Conservation (phyloP, 1,140 invertebrate species). For the Solen grandis region DNA sequence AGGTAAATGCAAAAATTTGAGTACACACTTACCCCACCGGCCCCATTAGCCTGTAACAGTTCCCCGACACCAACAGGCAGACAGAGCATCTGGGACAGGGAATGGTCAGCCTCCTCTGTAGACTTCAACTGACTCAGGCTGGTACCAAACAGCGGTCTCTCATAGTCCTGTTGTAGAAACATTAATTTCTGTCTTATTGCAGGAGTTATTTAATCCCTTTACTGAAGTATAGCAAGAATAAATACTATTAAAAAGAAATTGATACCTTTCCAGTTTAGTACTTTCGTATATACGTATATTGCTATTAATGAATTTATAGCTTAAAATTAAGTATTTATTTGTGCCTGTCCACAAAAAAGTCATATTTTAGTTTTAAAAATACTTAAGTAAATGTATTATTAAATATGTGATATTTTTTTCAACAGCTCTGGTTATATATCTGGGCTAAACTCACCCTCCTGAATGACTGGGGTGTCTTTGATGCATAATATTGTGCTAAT, state of each 20-base stretch:
- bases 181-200: constrained; percentile 1
- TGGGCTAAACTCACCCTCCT: constrained; percentile 84
- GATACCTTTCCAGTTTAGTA: too few species aligned
- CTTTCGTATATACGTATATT: too few species aligned
- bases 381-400: too few species aligned
- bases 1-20: too few species aligned
- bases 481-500: constrained; percentile 95
- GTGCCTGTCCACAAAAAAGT: too few species aligned
- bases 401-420: too few species aligned
- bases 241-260: neutral
- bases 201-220: neutral
- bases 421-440: too few species aligned
- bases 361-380: too few species aligned
- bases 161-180: constrained; percentile 81
- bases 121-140: constrained; percentile 68
- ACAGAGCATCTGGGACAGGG: constrained; percentile 92
- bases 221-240: neutral
- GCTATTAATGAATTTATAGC: too few species aligned
- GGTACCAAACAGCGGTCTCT: constrained; percentile 81
- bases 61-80: constrained; percentile 91
- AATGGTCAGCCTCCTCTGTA: constrained; percentile 71
- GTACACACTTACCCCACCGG: constrained; percentile 65
- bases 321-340: too few species aligned
- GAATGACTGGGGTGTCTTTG: constrained; percentile 96
- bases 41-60: constrained; percentile 79